Base-by-base conservation (phyloP, 1,140 invertebrate genomes). In the Ceratoteleas bidentatus region DNA sequence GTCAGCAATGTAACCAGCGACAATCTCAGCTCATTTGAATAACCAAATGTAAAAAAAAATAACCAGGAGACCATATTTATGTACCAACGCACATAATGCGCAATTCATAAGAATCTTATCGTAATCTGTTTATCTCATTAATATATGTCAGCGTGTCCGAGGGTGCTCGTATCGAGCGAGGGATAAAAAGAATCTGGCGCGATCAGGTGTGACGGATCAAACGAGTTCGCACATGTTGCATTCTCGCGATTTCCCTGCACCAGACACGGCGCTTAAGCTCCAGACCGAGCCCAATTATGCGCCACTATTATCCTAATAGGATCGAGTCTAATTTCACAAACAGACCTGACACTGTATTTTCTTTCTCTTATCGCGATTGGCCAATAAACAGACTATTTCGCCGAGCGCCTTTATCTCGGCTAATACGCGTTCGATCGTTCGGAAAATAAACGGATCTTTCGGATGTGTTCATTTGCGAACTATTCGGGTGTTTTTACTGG, bases 151-250 rank as follows among this genome's bases (percentile, higher is more conserved):
- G 36, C 38, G 50, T 77, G 49, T 66, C 65, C 50, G 68, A 77
- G 81, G 75, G 76, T 79, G 76, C 11, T 47, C 13, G 36, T 57
- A 33, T 74, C 66, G 54, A 56, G 61, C 66, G 50, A 70, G 73
- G 73, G 70, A 79, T 62, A n/a, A 74, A 65, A 81, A 81, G 69
- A 84, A 77, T 61, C 53, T 57, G 60, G 57, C 57, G 75, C 70
- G 87, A 88, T 88, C 87, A 88, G 87, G 87, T 88, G 85, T 85
- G 83, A 84, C 83, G 85, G 87, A 88, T 86, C 83, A 88, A 82
- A 87, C 53, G 81, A 83, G 74, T 84, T 76, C 85, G 80, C 87
- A 88, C 87, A 88, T 88, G 87, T 87, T 88, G 80, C 86, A 79
- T 88, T 88, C 87, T 87, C 86, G 87, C 80, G 81, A 78, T 69